Evolutionary conservation across 2,888 invertebrate genomes (phyloP), one percentile per base, ranked within the genome.

Genomic region (Euproctis similis): DNA sequence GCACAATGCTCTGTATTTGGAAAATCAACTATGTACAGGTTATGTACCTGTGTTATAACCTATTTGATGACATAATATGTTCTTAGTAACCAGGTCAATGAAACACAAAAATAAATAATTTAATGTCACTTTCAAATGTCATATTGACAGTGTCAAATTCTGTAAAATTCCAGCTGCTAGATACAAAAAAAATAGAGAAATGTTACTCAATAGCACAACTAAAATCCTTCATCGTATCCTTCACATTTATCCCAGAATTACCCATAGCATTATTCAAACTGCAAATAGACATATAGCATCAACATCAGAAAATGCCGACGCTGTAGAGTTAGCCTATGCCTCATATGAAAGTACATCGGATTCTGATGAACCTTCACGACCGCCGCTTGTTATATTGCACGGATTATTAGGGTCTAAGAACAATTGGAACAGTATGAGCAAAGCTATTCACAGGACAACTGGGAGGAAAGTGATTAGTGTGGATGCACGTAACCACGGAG

Each of bases 401-500:
- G 97, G 97, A 0, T 76, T 98, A 19, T 89, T 98, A 54, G 98
- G 98, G 1, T 94, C 94, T 0, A 97, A 96, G 71, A 90, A 88
- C 52, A 98, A 98, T 71, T 98, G 97, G 96, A 92, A 92, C 53
- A 90, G 92, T 42, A 85, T 97, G 49, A 91, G 94, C 29, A 95
- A 93, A 70, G 88, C 88, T 0, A 86, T 94, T 28, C 88, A 90
- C 51, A 86, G 87, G 42, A 86, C 86, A 30, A 90, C 90, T 1
- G 86, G 88, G 8, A 88, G 90, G 48, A 90, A 88, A 84, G 93
- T 96, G 6, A 89, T 94, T 38, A 88, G 94, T 4, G 86, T 97
- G 16, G 98, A 98, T 80, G 92, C 94, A 1, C 87, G 98, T 54
- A 98, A 98, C 77, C 98, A 98, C 75, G 98, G 98, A 0, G 95